Evolutionary conservation across 1,140 invertebrate species (phyloP).

Genomic region (Andrena cerasifolii): DNA sequence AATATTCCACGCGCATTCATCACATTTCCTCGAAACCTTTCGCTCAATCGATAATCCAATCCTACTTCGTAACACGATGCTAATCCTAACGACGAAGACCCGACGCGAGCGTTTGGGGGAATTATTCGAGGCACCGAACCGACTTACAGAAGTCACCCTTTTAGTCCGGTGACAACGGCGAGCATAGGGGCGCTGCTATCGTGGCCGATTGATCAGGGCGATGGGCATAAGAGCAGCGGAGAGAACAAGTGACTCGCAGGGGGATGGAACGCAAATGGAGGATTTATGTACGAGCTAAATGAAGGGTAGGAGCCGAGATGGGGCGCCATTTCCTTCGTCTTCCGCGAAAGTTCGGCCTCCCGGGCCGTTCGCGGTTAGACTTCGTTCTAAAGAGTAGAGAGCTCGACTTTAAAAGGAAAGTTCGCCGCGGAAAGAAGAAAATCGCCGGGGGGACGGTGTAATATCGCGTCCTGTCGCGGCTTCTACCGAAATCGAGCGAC

Average conservation of each 20-base stretch:
- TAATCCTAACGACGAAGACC: too few relatives aligned
- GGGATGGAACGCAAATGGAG: slow-evolving; percentile 54
- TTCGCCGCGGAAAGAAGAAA: slow-evolving; percentile 40
- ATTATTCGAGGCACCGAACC: too few relatives aligned
- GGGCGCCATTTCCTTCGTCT: slow-evolving; percentile 48
- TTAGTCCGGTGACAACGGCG: background rate
- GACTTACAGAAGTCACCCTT: background rate
- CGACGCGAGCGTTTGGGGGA: too few relatives aligned
- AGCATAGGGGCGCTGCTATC: too few relatives aligned
- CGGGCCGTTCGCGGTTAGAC: slow-evolving; percentile 34
- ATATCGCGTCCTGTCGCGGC: background rate
- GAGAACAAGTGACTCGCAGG: slow-evolving; percentile 14
- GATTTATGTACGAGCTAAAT: slow-evolving; percentile 61
- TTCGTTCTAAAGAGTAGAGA: slow-evolving; percentile 37
- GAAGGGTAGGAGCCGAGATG: slow-evolving; percentile 45
- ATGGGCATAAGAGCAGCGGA: slow-evolving; percentile 20
- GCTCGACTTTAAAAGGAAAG: slow-evolving; percentile 62
- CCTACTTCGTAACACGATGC: too few relatives aligned
- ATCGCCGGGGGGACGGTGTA: slow-evolving; percentile 6
- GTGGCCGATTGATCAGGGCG: slow-evolving; percentile 48
- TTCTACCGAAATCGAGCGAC: background rate
- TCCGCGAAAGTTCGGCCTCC: slow-evolving; percentile 49
- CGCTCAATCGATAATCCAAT: too few relatives aligned
- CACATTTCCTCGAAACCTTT: too few relatives aligned
- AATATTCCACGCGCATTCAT: too few relatives aligned